phyloP scores from a whole-genome alignment of 1,140 invertebrate species.

The Leptopilina clavipes region DNA sequence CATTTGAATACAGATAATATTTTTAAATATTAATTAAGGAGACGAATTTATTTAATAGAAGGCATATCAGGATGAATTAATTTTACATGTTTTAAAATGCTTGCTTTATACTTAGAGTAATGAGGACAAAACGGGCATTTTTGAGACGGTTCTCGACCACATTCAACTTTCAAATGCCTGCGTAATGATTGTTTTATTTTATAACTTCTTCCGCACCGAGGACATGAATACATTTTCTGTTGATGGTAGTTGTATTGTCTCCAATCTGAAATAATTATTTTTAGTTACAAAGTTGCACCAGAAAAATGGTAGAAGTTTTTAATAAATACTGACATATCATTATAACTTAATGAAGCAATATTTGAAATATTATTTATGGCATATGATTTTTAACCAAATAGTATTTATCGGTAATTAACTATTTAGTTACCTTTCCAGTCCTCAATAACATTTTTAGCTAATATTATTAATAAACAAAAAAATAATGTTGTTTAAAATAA shows the following conservation, averaged over 20 bases:
- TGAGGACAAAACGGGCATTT: constrained; percentile 62
- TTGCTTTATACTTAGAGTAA: constrained; percentile 50
- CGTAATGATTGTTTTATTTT: constrained; percentile 60
- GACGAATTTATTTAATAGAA: neutral
- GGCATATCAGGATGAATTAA: constrained; percentile 3
- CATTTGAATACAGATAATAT: neutral
- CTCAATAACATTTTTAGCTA: too few relatives aligned
- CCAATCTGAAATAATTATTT: constrained; percentile 23
- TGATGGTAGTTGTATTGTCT: neutral
- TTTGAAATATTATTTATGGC: too few relatives aligned
- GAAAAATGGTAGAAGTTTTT: too few relatives aligned
- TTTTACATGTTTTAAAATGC: constrained; percentile 37
- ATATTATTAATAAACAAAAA: too few relatives aligned
- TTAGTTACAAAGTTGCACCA: neutral
- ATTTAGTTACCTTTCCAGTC: too few relatives aligned
- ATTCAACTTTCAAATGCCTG: constrained; percentile 59
- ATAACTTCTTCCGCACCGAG: constrained; percentile 64
- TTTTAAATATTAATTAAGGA: neutral
- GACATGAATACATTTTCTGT: constrained; percentile 45
- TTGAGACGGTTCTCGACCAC: constrained; percentile 57
- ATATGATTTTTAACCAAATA: too few relatives aligned
- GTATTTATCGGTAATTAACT: too few relatives aligned
- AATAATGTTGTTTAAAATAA: too few relatives aligned
- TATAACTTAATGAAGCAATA: too few relatives aligned
- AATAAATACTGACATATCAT: neutral